These are phyloP conservation scores for Crypturellus undulatus DNA, from an alignment of 2,113 vertebrate species.

Conservation along the genomic window DNA sequence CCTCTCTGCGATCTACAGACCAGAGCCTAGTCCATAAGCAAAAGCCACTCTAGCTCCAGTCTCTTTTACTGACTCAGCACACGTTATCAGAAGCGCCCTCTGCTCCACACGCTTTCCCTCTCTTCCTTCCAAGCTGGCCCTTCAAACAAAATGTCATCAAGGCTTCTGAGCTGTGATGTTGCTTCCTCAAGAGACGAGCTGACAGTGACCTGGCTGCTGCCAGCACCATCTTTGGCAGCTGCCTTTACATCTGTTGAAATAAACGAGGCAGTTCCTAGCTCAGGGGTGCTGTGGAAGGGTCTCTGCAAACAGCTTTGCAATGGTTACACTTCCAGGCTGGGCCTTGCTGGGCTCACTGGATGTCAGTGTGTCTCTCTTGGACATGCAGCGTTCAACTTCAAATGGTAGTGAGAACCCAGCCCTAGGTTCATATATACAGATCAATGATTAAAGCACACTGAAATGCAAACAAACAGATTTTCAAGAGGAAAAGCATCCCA, in stretches of 20 bases:
- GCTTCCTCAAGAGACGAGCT: not conserved
- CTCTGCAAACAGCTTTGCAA: not conserved
- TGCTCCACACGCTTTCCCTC: not conserved
- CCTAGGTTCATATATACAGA: not conserved
- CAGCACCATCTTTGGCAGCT: not conserved
- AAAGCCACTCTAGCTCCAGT: not conserved
- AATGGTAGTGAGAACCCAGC: not conserved
- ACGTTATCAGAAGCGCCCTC: not conserved
- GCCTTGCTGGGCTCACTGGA: accelerated
- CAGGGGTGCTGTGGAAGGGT: not conserved
- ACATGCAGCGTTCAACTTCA: not conserved
- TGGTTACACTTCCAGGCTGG: not conserved
- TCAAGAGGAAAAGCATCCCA: not conserved
- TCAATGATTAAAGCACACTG: not conserved
- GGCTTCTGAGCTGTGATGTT: not conserved
- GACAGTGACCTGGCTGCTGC: not conserved
- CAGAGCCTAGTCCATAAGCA: not conserved
- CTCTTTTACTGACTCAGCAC: accelerated
- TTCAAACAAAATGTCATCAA: not conserved
- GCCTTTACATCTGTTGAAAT: not conserved
- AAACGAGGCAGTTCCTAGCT: not conserved
- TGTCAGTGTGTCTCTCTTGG: not conserved
- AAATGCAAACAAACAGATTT: not conserved
- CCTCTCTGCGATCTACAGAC: not conserved
- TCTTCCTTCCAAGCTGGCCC: not conserved